Conservation (phyloP, 2,888 invertebrate genomes). For the Zygothrica quintamaculata region DNA sequence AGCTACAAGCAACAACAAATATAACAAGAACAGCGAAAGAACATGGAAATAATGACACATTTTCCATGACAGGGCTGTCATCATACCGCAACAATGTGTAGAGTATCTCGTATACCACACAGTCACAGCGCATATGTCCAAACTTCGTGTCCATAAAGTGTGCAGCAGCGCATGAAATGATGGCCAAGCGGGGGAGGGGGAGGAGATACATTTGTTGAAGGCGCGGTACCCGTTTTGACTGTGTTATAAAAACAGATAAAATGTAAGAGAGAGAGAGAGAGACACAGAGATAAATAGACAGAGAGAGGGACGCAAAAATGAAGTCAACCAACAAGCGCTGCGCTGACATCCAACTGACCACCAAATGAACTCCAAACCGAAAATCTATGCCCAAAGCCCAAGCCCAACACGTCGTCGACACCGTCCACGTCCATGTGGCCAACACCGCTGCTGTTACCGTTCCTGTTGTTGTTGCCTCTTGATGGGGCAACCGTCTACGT, state of each 20-base stretch:
- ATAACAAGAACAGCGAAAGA: too few species aligned
- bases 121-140: slow-evolving; percentile 23
- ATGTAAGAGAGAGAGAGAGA: background rate
- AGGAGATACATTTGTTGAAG: slow-evolving; percentile 26
- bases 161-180: slow-evolving; percentile 58
- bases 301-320: slow-evolving; percentile 8
- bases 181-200: slow-evolving; percentile 4
- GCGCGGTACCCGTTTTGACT: slow-evolving; percentile 47
- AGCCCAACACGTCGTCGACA: slow-evolving; percentile 32
- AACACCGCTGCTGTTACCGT: too few species aligned
- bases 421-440: too few species aligned
- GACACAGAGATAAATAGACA: background rate
- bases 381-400: slow-evolving; percentile 14
- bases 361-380: slow-evolving; percentile 40
- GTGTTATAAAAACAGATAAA: slow-evolving; percentile 49
- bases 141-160: slow-evolving; percentile 64
- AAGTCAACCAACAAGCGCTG: slow-evolving; percentile 43
- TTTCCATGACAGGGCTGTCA: slow-evolving; percentile 16
- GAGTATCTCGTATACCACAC: slow-evolving; percentile 32
- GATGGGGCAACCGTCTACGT: slow-evolving; percentile 62
- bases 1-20: slow-evolving; percentile 15
- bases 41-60: slow-evolving; percentile 35
- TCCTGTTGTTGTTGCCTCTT: slow-evolving; percentile 3
- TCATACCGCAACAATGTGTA: slow-evolving; percentile 26
- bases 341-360: slow-evolving; percentile 57